Evolutionary conservation across 2,888 invertebrate species (phyloP), one percentile per base, ranked within the genome.

Genomic region (Thelaira solivaga): DNA sequence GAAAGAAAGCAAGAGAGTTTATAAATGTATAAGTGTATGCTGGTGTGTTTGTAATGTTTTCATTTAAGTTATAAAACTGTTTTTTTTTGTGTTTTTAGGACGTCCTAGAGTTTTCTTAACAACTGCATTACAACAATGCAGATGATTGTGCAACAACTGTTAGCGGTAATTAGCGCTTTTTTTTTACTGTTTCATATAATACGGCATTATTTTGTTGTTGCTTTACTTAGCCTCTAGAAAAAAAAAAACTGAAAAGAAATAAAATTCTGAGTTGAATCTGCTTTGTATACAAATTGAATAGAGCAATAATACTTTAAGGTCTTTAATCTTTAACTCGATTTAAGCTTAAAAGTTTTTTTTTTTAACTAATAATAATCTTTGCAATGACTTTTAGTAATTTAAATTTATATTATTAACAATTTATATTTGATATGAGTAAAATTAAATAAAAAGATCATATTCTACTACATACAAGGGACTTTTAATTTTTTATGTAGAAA

Each of bases 131-230:
- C 49, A 69, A 71, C 69, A 67, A 57, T 67, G n/a, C n/a, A n/a
- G 61, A 74, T 65, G 69, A 74, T 71, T 74, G 74, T 65, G 45
- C 65, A 61, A 67, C 78, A 78, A 78, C 71, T 74, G 74, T 74
- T 74, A 65, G 61, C 65, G 74, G 69, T 78, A 78, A 78, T 78
- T 78, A 78, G 78, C 78, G 74, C 69, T 41, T 55, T 78, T 78
- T 71, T 65, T 62, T 31, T 13, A n/a, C 31, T 31, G 5, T 29
- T 13, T 39, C n/a, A 62, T 49, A 49, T 53, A 72, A 43, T 39
- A 20, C 2, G 13, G 13, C 43, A 24, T 39, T 26, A 10, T 29
- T 39, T 49, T 20, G 16, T 26, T 55, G 13, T 47, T 53, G 13
- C 10, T 53, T 34, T 29, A 24, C 62, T 67, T 61, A 34, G 8